Percentiles rank a stretch among this genome's conserved stretches.
Conservation (phyloP, 2,888 invertebrate genomes). For the Ophioninae sp. region DNA sequence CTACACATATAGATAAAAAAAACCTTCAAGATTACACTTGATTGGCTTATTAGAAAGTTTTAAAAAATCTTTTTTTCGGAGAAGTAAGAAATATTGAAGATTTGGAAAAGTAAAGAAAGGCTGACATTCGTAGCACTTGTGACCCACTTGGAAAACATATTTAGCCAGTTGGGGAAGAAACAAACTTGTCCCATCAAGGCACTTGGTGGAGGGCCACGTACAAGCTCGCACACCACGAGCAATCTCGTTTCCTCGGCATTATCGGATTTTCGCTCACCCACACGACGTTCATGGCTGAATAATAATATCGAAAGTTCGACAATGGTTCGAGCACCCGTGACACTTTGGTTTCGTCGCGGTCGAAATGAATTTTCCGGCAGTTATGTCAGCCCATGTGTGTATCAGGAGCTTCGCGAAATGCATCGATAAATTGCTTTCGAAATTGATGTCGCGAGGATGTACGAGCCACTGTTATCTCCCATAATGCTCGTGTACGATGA, state of each 20-base stretch:
- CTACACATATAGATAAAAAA: no score
- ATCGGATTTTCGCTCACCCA: slow-evolving; percentile 30
- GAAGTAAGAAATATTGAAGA: slow-evolving; percentile 18
- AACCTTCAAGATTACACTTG: no score
- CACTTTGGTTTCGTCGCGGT: slow-evolving; percentile 26
- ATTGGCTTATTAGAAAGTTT: no score
- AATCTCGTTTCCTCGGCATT: slow-evolving; percentile 36
- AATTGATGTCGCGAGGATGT: background rate
- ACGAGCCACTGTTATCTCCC: background rate
- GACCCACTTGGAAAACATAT: slow-evolving; percentile 51
- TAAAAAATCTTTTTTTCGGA: no score
- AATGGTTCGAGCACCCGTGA: slow-evolving; percentile 25
- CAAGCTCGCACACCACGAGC: slow-evolving; percentile 1
- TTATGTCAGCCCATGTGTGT: background rate
- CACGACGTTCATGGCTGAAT: slow-evolving; percentile 14
- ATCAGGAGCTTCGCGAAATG: slow-evolving; percentile 8
- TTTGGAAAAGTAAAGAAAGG: background rate
- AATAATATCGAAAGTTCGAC: slow-evolving; percentile 44
- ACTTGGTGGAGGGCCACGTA: background rate
- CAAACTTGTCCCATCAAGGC: slow-evolving; percentile 48
- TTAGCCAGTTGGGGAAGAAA: slow-evolving; percentile 37
- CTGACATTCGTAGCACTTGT: slow-evolving; percentile 15
- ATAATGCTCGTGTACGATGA: background rate
- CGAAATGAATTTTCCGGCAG: slow-evolving; percentile 38
- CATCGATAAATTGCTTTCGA: background rate